A percentile compares a stretch with the other conserved stretches of the same genome.
Conservation (phyloP, 2,797 vertebrate genomes). For the Adrianichthys oophorus region DNA sequence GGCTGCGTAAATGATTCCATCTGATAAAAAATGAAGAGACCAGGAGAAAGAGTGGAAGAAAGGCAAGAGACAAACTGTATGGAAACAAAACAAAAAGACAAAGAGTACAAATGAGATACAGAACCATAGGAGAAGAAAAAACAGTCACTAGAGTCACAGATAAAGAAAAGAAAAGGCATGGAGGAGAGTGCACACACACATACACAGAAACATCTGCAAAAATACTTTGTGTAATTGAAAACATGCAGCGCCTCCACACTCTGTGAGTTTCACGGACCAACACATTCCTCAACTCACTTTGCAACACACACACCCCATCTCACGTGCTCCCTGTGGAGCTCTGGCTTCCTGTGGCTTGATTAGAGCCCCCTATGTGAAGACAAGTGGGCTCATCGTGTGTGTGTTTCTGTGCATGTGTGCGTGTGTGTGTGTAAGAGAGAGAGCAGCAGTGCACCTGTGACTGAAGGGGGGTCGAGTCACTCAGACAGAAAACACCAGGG, state of each 20-base stretch:
- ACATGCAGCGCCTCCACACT: slow-evolving; percentile 61
- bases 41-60: slow-evolving; percentile 1
- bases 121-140: not conserved
- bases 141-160: not conserved
- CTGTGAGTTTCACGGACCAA: slow-evolving; percentile 53
- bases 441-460: slow-evolving; percentile 64
- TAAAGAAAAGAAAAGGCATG: slow-evolving; percentile 1
- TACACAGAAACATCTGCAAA: slow-evolving; percentile 60
- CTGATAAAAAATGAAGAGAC: slow-evolving; percentile 74
- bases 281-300: slow-evolving; percentile 58
- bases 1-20: slow-evolving; percentile 90
- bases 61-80: slow-evolving; percentile 6
- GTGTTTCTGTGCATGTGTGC: slow-evolving; percentile 47
- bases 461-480: slow-evolving; percentile 62
- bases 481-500: slow-evolving; percentile 66
- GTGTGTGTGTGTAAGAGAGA: slow-evolving; percentile 18
- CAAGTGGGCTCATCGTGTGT: slow-evolving; percentile 82
- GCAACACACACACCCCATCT: slow-evolving; percentile 1
- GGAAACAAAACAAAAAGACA: slow-evolving; percentile 1
- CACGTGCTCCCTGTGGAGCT: slow-evolving; percentile 76
- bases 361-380: slow-evolving; percentile 85
- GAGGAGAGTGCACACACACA: slow-evolving; percentile 53
- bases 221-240: slow-evolving; percentile 67
- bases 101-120: too few species aligned
- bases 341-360: slow-evolving; percentile 87